Evolutionary conservation across 2,888 invertebrate species (phyloP), one percentile per base, ranked within the genome.

Genomic region (Pinctada fucata): DNA sequence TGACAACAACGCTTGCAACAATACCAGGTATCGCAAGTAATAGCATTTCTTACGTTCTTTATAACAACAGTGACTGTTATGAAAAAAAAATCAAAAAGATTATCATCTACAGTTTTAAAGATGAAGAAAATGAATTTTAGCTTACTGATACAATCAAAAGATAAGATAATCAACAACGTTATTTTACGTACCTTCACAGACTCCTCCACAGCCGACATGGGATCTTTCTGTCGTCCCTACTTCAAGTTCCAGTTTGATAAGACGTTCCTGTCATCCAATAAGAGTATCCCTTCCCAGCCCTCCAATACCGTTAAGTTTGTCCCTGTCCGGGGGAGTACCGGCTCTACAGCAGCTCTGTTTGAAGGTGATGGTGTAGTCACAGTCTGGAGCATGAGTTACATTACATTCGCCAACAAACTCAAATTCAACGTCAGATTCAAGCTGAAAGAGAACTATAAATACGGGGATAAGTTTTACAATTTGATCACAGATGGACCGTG

Each of bases 401-500:
- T 80, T 3, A 77, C 80, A 6, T 77, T 80, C 69, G 76, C 80
- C 10, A 5, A 31, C 3, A 74, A 67, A 47, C 75, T 80, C 52
- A 80, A 80, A 67, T 80, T 80, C 52, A 49, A 66, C 13, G 51
- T 80, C 31, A 72, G 77, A 47, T 77, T 80, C n/a, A 70, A 75
- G 51, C 49, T 75, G 48, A n/a, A 48, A 3, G 67, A 70, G 10
- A 49, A 75, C n/a, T 77, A 70, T 52, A 48, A 50, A 2, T 80
- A 80, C 58, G 63, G 69, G n/a, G 68, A 80, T 65, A 51, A 67
- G 16, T 51, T 77, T n/a, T 80, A 80, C 66, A 77, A 64, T 63
- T 71, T 80, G 31, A 65, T 80, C 10, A 70, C 73, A 3, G 80
- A 80, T 67, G 80, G 80, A 58, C 77, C 80, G 5, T 80, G 80